Evolutionary conservation across 2,797 vertebrate species (phyloP).

Genomic region (Lutjanus argentimaculatus): DNA sequence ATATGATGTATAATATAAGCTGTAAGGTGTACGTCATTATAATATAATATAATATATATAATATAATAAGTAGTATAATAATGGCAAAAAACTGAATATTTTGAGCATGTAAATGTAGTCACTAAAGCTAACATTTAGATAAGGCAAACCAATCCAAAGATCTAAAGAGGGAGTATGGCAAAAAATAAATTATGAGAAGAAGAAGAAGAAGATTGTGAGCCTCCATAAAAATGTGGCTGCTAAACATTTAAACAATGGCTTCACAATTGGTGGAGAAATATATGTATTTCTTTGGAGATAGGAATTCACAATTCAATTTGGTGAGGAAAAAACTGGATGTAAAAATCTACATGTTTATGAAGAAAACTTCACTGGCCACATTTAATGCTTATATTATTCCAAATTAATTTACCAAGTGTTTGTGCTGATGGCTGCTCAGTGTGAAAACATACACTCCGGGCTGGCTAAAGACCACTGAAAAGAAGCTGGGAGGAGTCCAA

Average conservation of each 20-base stretch:
- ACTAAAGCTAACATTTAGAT: neutral
- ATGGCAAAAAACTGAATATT: too few species aligned
- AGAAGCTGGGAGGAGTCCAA: constrained; percentile 78
- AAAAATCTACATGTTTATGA: neutral
- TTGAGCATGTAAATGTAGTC: too few species aligned
- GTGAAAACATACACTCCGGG: constrained; percentile 90
- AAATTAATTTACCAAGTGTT: constrained; percentile 86
- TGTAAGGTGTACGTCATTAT: too few species aligned
- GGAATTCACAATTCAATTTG: neutral
- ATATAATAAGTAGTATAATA: too few species aligned
- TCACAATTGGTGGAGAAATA: neutral
- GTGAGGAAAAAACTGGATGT: neutral
- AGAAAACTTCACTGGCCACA: neutral
- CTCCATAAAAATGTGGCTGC: too few species aligned
- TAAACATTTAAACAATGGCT: neutral
- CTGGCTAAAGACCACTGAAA: constrained; percentile 86
- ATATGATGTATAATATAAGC: too few species aligned
- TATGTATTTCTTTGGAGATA: neutral
- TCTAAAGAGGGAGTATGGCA: neutral
- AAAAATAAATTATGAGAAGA: too few species aligned
- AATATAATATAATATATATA: too few species aligned
- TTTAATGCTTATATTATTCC: neutral
- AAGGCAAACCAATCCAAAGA: neutral
- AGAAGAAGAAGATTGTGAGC: too few species aligned
- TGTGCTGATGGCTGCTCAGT: constrained; percentile 89